phyloP scores from a whole-genome alignment of 2,113 vertebrate genomes.

The Micromys minutus region DNA sequence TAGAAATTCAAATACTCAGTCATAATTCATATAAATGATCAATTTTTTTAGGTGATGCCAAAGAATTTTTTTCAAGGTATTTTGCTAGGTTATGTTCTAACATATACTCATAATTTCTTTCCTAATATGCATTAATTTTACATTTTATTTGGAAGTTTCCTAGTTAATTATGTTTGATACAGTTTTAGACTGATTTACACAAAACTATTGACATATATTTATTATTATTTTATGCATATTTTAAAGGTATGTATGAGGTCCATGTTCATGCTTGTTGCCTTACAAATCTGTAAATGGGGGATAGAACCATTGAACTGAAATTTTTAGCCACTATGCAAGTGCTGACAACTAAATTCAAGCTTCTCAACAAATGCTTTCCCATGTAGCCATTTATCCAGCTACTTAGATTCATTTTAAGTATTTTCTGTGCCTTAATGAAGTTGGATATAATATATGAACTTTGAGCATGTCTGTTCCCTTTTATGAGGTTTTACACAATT shows the following conservation, averaged over 20 bases:
- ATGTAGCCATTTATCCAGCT: neutral
- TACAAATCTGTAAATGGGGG: neutral
- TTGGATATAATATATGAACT: neutral
- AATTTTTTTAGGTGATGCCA: neutral
- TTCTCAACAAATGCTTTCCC: neutral
- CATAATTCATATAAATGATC: neutral
- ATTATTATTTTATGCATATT: neutral
- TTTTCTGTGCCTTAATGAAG: neutral
- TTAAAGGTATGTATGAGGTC: neutral
- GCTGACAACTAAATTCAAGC: neutral
- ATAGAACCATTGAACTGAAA: neutral
- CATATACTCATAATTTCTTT: neutral
- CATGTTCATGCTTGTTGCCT: neutral
- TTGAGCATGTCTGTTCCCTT: neutral
- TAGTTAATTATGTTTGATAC: neutral
- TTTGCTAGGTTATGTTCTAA: neutral
- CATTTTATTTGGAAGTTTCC: neutral
- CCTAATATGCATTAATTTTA: neutral
- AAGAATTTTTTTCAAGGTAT: neutral
- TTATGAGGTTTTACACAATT: neutral
- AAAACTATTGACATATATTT: neutral
- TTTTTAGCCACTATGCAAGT: neutral
- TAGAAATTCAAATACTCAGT: neutral
- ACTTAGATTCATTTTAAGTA: neutral
- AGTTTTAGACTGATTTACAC: neutral